Base-by-base conservation (phyloP, 2,113 vertebrate genomes). In the Garra rufa region DNA sequence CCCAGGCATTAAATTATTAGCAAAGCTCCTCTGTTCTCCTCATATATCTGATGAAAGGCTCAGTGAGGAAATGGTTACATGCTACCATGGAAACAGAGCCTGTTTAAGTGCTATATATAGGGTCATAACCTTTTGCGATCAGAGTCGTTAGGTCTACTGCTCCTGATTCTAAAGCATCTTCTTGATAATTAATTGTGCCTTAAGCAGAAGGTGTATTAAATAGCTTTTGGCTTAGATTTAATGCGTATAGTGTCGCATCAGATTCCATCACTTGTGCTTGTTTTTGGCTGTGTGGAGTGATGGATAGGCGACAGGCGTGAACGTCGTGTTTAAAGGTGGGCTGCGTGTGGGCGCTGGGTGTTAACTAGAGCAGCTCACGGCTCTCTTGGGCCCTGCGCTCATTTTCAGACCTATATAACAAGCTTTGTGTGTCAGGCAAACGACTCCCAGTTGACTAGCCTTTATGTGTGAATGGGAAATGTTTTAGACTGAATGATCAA, bases 391-490 rank as follows among this genome's bases (percentile, higher is more conserved):
- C 76, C 67, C 84, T 93, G 93, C 88, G 86, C 94, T 92, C 88
- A 89, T 94, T 94, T 81, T 50, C 21, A 92, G 92, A 83, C 92
- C 92, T 91, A 92, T 77, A 93, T 94, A 91, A 84, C 83, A 86
- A 85, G 87, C 86, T 83, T 82, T 87, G 81, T 50, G 67, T 90
- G 89, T 91, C 89, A 71, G 78, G 84, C 87, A 85, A 82, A 82
- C 65, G 61, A 76, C 80, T 61, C 24, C n/a, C 78, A 48, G 34
- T 73, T 57, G 17, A 65, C n/a, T 52, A 38, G 17, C 61, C 44
- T 17, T 76, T 44, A 11, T 75, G 15, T 76, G 38, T 73, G 43
- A 85, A 74, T 48, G 24, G 67, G 71, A 76, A 75, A 61, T 65
- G n/a, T 44, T 41, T 75, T 21, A 48, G 17, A 13, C 17, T 19